Base-by-base conservation (phyloP, 2,797 vertebrate genomes). In the Alectoris magna region DNA sequence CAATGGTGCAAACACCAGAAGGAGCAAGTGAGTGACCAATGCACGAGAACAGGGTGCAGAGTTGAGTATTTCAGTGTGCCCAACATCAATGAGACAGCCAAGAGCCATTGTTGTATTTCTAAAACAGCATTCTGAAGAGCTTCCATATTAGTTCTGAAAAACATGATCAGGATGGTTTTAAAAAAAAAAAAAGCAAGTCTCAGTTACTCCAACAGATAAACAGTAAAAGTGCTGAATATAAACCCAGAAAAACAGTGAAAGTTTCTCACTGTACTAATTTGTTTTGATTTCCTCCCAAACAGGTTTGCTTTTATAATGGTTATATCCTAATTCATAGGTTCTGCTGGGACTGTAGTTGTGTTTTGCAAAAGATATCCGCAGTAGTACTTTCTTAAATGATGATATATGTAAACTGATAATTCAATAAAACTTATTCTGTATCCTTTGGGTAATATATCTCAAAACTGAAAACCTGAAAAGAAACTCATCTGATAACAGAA, bases 231-330 rank as follows among this genome's bases (percentile, higher is more conserved):
- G 59, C 38, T 66, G 31, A 85, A 39, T 58, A 93, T 17, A 74
- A 94, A 85, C 38, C 18, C 69, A 77, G 15, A 85, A 92, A 78
- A 90, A 38, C 15, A 56, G 38, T 64, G 22, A 39, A 48, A 83
- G 14, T 6, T 77, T 77, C 77, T 59, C 55, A 67, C 21, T 39
- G 12, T 11, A 51, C 41, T 41, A 87, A 91, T 66, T 93, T 71
- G 58, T 74, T 77, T 84, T 88, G 2, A 75, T 87, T 95, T 93
- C n/a, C 21, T 11, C 56, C 41, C 41, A 83, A 79, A 91, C 22
- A 31, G 29, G 6, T 80, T 85, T 72, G 34, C 1, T 83, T 92
- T 64, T 74, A 39, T n/a, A 64, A 68, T 7, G 4, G 44, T 51
- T 83, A 62, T 62, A 80, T 41, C 16, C 77, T 66, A 80, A 75